Evolutionary conservation across 2,113 vertebrate species (phyloP), one percentile per base, ranked within the genome.

Genomic region (Heterocephalus glaber): DNA sequence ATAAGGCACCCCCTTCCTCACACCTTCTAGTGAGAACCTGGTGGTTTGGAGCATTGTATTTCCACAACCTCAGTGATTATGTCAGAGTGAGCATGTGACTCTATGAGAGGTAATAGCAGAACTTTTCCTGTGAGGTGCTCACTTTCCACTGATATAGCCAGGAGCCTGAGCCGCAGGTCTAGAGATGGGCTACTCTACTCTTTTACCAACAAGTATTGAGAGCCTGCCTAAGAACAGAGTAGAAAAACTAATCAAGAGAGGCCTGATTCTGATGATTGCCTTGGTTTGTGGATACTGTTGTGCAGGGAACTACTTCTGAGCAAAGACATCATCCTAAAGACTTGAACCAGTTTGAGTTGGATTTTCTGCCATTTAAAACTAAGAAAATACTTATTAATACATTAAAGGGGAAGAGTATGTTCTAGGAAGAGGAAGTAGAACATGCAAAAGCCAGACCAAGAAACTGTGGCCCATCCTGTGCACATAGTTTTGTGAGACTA

Each of bases 321-420:
- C 49, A 86, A 94, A 93, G n/a, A 41, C 9, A 56, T 22, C 19
- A 0, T 7, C 33, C 30, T 68, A 7, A 58, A 24, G 74, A n/a
- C 33, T 79, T 28, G 19, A 52, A 49, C 7, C 56, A 85, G 26
- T n/a, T 16, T 52, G 3, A 66, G 22, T 8, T 61, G 24, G 10
- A 30, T 86, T 92, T 92, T 89, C 47, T 87, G 47, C 38, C n/a
- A 65, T 83, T 86, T 60, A 1, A 28, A 83, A 83, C 26, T 24
- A 84, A 80, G 54, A 47, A 35, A 72, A 4, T 52, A 83, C 83
- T 86, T 44, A 70, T 1, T 28, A 58, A 49, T 11, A 44, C 9
- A 79, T 7, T 54, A 72, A 83, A 2, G 38, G 66, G 26, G 20
- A 85, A 74, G 84, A 87, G 4, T 5, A 6, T 58, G 26, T 52